phyloP scores from a whole-genome alignment of 1,140 invertebrate species.

The Mizuhopecten yessoensis region DNA sequence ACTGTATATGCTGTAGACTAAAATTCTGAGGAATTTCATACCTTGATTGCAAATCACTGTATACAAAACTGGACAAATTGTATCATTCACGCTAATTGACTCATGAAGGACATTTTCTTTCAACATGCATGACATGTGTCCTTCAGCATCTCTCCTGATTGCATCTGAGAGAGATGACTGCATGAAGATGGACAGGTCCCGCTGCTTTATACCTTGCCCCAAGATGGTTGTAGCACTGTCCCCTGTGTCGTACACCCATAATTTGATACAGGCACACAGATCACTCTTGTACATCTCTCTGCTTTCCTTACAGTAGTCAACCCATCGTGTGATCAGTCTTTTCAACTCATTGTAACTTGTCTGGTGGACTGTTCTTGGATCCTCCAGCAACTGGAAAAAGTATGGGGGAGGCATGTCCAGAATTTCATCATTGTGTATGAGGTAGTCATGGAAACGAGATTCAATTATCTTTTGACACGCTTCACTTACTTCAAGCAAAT shows the following conservation, averaged over 20 bases:
- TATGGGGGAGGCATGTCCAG: slow-evolving; percentile 80
- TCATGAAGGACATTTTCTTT: slow-evolving; percentile 60
- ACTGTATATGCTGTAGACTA: slow-evolving; percentile 76
- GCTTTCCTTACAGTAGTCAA: slow-evolving; percentile 72
- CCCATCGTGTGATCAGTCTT: slow-evolving; percentile 75
- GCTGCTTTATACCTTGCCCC: slow-evolving; percentile 5
- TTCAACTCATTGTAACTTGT: slow-evolving; percentile 78
- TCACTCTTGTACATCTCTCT: slow-evolving; percentile 68
- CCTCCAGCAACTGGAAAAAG: slow-evolving; percentile 75
- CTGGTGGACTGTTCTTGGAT: slow-evolving; percentile 76
- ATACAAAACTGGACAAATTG: slow-evolving; percentile 71
- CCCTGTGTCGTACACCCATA: slow-evolving; percentile 74
- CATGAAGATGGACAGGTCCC: slow-evolving; percentile 52
- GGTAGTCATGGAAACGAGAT: slow-evolving; percentile 80
- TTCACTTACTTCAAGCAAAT: slow-evolving; percentile 76
- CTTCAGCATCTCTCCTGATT: not conserved
- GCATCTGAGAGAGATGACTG: slow-evolving; percentile 59
- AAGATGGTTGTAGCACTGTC: slow-evolving; percentile 50
- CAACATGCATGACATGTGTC: slow-evolving; percentile 43
- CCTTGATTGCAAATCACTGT: slow-evolving; percentile 79
- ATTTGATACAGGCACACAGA: slow-evolving; percentile 72
- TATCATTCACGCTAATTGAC: slow-evolving; percentile 52
- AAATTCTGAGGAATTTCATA: slow-evolving; percentile 79
- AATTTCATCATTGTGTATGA: slow-evolving; percentile 80
- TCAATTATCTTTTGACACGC: slow-evolving; percentile 78